These are phyloP conservation scores for Crypturellus undulatus DNA, from an alignment of 2,113 vertebrate species.

Conservation along the genomic window DNA sequence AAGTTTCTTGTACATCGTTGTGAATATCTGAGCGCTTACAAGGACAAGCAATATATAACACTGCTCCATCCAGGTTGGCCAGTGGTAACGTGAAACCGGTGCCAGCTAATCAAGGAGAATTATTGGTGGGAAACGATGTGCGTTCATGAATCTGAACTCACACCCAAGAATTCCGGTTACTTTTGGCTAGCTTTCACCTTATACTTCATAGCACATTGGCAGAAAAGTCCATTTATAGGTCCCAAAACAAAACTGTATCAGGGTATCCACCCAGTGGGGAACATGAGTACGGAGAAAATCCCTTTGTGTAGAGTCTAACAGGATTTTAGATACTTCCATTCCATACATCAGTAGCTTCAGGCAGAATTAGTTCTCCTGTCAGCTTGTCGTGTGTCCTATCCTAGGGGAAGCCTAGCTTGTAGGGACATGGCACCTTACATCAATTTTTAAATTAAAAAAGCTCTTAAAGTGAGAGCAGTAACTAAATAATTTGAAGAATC, in stretches of 20 bases:
- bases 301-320: not conserved
- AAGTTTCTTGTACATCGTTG: conserved; percentile 24
- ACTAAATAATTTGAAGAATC: not conserved
- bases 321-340: not conserved
- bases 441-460: not conserved
- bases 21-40: not conserved
- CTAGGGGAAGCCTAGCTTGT: not conserved
- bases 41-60: not conserved
- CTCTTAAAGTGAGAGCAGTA: not conserved
- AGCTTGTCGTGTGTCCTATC: not conserved
- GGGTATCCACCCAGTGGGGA: accelerated
- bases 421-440: not conserved
- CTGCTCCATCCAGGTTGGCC: not conserved
- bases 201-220: not conserved
- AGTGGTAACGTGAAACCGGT: not conserved
- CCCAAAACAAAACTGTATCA: not conserved
- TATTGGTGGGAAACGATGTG: not conserved
- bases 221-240: not conserved
- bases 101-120: not conserved
- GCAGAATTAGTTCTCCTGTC: not conserved
- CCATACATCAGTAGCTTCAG: not conserved
- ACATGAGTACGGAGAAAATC: not conserved
- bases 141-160: not conserved
- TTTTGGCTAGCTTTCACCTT: not conserved
- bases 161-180: not conserved